Evolutionary conservation across 92 coral and sea anemone genomes (phyloP).

Genomic region (Phenganax subtilis): DNA sequence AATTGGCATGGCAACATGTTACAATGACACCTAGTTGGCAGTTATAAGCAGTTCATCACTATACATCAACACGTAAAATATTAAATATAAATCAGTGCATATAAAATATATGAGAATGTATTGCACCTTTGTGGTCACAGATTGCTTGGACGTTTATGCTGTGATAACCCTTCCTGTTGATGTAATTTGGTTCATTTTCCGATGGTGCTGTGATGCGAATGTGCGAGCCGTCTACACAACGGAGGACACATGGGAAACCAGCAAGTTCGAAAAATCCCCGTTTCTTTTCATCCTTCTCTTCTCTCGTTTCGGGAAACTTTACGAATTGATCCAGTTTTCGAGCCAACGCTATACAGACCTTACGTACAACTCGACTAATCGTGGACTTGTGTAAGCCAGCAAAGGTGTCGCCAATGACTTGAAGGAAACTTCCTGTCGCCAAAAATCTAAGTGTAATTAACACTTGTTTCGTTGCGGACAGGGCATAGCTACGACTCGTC

Average conservation of each 20-base stretch:
- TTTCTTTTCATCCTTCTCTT: constrained; percentile 30
- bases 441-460: constrained; percentile 46
- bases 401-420: constrained; percentile 52
- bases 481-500: constrained; percentile 44
- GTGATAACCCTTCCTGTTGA: constrained; percentile 40
- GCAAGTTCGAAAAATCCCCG: constrained; percentile 19
- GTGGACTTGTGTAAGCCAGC: constrained; percentile 42
- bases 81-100: no score
- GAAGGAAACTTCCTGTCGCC: constrained; percentile 48
- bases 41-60: no score
- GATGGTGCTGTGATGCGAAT: constrained; percentile 24
- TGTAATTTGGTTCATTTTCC: constrained; percentile 34
- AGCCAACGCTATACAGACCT: constrained; percentile 45
- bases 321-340: constrained; percentile 41
- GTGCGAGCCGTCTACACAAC: constrained; percentile 33
- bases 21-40: no score
- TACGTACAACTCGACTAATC: constrained; percentile 53
- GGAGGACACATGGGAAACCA: constrained; percentile 31
- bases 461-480: constrained; percentile 47
- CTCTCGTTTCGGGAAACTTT: constrained; percentile 39
- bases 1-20: no score
- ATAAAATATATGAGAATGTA: neutral
- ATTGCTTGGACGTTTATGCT: constrained; percentile 33
- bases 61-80: no score
- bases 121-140: constrained; percentile 39